Evolutionary conservation across 2,113 vertebrate genomes (phyloP).

Genomic region (Sapajus apella): DNA sequence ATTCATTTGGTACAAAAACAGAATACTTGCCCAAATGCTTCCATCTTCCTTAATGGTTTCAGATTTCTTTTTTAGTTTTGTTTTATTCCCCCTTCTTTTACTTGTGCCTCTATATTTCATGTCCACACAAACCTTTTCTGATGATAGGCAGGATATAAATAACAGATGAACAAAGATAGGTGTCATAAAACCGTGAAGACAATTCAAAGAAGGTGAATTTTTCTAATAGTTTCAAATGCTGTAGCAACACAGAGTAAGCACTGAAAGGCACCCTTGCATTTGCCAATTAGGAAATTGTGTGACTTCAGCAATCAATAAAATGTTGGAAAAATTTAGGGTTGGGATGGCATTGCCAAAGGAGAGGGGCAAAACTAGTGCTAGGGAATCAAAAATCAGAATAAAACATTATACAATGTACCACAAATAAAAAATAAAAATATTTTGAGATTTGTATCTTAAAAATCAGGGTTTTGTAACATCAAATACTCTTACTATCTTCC

Average conservation of each 20-base stretch:
- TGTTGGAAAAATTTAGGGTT: not conserved
- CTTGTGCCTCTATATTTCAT: not conserved
- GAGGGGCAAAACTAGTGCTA: not conserved
- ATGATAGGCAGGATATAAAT: not conserved
- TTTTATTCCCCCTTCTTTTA: not conserved
- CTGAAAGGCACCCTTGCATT: not conserved
- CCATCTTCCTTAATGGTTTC: not conserved
- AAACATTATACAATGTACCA: not conserved
- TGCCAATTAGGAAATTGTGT: not conserved
- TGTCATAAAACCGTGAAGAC: not conserved
- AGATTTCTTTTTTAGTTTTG: not conserved
- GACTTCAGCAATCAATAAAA: not conserved
- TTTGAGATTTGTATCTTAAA: not conserved
- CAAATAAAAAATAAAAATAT: conserved; percentile 1
- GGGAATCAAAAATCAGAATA: not conserved
- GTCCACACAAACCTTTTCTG: not conserved
- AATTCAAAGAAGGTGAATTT: not conserved
- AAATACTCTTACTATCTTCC: not conserved
- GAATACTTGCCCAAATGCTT: not conserved
- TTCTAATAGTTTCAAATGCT: not conserved
- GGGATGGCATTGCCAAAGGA: not conserved
- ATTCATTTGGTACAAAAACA: not conserved
- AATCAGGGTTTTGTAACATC: not conserved
- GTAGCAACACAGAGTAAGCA: not conserved
- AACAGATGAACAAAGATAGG: not conserved